These are phyloP conservation scores for Eilema griseolum DNA, from an alignment of 2,888 invertebrate genomes.

Conservation along the genomic window DNA sequence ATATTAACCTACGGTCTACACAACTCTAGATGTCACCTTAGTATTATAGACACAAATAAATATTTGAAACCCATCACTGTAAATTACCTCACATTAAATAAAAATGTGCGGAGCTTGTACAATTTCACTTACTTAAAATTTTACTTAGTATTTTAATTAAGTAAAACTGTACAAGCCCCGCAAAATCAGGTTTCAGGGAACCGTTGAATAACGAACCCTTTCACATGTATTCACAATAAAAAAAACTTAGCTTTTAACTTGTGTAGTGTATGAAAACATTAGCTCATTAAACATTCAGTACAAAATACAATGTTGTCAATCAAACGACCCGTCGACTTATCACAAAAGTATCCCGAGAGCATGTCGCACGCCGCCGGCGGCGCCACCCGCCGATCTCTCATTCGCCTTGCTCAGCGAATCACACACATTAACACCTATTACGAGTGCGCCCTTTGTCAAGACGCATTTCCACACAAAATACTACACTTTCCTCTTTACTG, in stretches of 20 bases:
- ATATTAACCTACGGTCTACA: too few relatives aligned
- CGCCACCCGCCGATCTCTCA: conserved; percentile 52
- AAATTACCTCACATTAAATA: not conserved
- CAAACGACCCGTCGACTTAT: conserved; percentile 75
- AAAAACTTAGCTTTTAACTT: not conserved
- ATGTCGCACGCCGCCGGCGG: conserved; percentile 38
- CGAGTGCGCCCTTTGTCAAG: conserved; percentile 70
- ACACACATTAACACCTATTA: conserved; percentile 84
- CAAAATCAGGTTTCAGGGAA: not conserved
- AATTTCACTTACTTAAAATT: too few relatives aligned
- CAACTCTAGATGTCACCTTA: not conserved
- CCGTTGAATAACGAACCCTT: not conserved
- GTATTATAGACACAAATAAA: not conserved
- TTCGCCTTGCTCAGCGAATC: conserved; percentile 78
- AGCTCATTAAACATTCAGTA: conserved; percentile 67
- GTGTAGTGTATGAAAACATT: conserved; percentile 47
- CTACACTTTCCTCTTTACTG: conserved; percentile 85
- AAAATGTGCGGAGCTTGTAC: too few relatives aligned
- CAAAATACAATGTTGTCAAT: conserved; percentile 76
- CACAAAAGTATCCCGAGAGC: conserved; percentile 72
- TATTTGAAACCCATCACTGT: not conserved
- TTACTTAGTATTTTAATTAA: too few relatives aligned
- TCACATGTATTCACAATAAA: not conserved
- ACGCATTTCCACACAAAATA: conserved; percentile 79
- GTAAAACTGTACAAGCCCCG: too few relatives aligned